phyloP scores from a whole-genome alignment of 2,888 invertebrate species.

The Teleiodes luculella region DNA sequence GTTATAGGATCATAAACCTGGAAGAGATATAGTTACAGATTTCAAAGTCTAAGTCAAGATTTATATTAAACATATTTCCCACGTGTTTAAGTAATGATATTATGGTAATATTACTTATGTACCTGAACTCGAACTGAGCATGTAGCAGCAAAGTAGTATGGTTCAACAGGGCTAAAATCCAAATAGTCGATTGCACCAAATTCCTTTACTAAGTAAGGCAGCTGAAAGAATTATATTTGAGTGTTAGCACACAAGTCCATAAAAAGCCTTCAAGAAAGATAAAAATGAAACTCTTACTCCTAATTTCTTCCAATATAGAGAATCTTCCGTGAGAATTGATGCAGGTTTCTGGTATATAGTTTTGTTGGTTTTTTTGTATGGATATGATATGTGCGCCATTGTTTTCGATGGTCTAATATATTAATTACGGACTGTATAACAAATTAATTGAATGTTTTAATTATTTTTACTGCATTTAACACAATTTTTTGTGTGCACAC shows the following conservation, averaged over 20 bases:
- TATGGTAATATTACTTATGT: constrained; percentile 24
- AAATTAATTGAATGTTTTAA: no score
- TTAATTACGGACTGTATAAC: neutral
- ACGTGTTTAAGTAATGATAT: no score
- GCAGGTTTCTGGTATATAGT: constrained; percentile 83
- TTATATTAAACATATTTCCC: no score
- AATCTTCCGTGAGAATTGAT: constrained; percentile 85
- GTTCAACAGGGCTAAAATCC: constrained; percentile 92
- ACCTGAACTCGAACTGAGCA: constrained; percentile 91
- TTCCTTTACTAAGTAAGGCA: constrained; percentile 93
- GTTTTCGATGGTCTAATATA: neutral
- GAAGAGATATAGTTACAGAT: no score
- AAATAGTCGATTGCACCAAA: constrained; percentile 94
- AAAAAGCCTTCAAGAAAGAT: neutral
- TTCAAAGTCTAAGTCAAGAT: no score
- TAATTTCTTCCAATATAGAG: constrained; percentile 92
- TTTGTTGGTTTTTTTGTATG: constrained; percentile 85
- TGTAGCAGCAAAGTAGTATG: constrained; percentile 94
- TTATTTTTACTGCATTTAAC: no score
- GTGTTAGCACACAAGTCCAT: neutral
- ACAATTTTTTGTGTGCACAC: no score
- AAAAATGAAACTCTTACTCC: constrained; percentile 78
- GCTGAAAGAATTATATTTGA: constrained; percentile 57
- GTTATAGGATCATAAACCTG: constrained; percentile 92
- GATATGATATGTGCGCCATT: constrained; percentile 68